Evolutionary conservation across 1,140 invertebrate genomes (phyloP), one percentile per base, ranked within the genome.

Genomic region (Drosophila athabasca): DNA sequence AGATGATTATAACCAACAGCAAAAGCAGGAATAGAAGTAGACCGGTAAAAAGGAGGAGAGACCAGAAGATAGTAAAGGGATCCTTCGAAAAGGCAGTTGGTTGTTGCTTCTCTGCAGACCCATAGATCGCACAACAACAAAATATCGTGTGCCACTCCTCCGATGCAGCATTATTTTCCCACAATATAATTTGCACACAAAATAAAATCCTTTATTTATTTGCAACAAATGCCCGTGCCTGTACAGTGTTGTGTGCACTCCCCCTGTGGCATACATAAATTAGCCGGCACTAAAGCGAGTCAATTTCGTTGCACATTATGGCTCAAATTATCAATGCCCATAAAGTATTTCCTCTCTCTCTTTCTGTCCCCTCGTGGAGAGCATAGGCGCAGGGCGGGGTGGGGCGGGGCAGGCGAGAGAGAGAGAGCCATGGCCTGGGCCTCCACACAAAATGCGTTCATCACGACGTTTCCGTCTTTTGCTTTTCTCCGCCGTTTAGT

Each of bases 271-370:
- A 73, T 39, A 82, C 79, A 81, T 81, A 83, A 81, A 81, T 83
- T 75, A 79, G 64, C 60, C 44, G 62, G 64, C 64, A 72, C 70
- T 79, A 79, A 79, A 70, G 70, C 62, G 75, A 83, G 75, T 79
- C 79, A 69, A 82, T 82, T 82, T 78, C 79, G 70, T 76, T 83
- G 79, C 79, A 82, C 79, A 82, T 82, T 82, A 82, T 82, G 62
- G 79, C 51, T 81, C 75, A 69, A 83, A 82, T 82, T 82, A 82
- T 82, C 79, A 82, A 82, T 82, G 79, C 45, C 79, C 79, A 82
- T 82, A 82, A 82, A 82, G 79, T 82, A 79, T 83, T 83, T 82
- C 79, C 79, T 82, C 57, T 66, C 78, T 61, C 48, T 66, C 74
- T 61, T 41, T 62, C 78, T 3, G 24, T 64, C 19, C 22, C 1